Evolutionary conservation across 2,797 vertebrate genomes (phyloP), one percentile per base, ranked within the genome.

Genomic region (Brachymystax lenok): DNA sequence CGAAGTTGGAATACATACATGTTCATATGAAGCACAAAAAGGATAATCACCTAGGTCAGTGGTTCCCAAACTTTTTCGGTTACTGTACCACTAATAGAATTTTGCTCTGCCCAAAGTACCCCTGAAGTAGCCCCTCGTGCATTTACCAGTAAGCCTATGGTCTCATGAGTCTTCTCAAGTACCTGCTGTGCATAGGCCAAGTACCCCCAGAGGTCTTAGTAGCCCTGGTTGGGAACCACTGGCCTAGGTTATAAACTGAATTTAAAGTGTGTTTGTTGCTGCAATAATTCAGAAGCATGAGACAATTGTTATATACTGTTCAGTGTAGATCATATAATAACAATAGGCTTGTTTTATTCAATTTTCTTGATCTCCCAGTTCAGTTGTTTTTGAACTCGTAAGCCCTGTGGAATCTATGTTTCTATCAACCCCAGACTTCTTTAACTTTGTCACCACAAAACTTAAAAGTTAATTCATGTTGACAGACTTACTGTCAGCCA

Each of bases 201-300:
- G 6, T 35, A 35, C 35, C 35, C 35, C 6, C 35, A 35, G 35
- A 6, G 35, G 35, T 0, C 6, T 35, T 35, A 35, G 35, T 35
- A 35, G 35, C 35, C 35, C 35, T 1, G 35, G 35, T 35, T 35
- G 6, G 35, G 6, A 35, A 35, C 35, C 35, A 35, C 35, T 35
- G 35, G 35, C 6, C 35, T 35, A 7, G 78, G 71, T 79, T 80
- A 69, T 73, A 73, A 72, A 73, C 79, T 46, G 74, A 80, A 74
- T 30, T 82, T 73, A 69, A 83, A 86, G 76, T 71, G 19, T 50
- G 7, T 75, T 84, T 87, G 74, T 71, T 50, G 51, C 67, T 75
- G 16, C 72, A 79, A 79, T 71, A 64, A 27, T 76, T 74, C 78
- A 54, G 71, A 17, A 73, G 52, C 51, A 50, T 69, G 46, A 4